Evolutionary conservation across 2,888 invertebrate genomes (phyloP).

Genomic region (Spodoptera littoralis): DNA sequence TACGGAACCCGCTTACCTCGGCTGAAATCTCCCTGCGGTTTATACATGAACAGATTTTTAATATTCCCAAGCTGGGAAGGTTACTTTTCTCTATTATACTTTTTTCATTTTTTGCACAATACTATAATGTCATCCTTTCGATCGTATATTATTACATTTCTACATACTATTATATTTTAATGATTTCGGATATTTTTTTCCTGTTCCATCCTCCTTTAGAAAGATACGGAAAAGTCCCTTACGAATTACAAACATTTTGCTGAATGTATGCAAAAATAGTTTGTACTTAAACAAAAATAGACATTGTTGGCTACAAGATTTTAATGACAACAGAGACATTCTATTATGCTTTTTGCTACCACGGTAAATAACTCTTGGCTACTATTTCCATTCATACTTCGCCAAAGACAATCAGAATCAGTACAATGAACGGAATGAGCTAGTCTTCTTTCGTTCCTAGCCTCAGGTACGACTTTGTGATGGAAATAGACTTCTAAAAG

Average conservation of each 20-base stretch:
- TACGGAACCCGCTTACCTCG: slow-evolving; percentile 41
- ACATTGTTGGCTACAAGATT: no score
- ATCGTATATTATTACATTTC: background rate
- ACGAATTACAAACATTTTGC: slow-evolving; percentile 12
- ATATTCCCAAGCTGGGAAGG: slow-evolving; percentile 30
- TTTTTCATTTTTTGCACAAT: slow-evolving; percentile 3
- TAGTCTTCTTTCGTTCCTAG: slow-evolving; percentile 61
- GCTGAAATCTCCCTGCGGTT: slow-evolving; percentile 36
- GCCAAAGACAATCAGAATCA: slow-evolving; percentile 58
- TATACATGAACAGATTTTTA: slow-evolving; percentile 43
- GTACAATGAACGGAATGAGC: slow-evolving; percentile 61
- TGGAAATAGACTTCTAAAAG: slow-evolving; percentile 78
- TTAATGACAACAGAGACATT: background rate
- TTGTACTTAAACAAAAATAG: background rate
- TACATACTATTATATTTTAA: slow-evolving; percentile 6
- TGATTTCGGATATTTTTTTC: slow-evolving; percentile 10
- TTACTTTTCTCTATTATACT: slow-evolving; percentile 20
- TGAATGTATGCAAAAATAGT: background rate
- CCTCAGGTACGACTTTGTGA: slow-evolving; percentile 79
- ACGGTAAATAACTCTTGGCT: slow-evolving; percentile 18
- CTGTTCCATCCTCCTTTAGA: background rate
- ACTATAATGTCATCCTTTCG: background rate
- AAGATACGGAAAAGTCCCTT: slow-evolving; percentile 6
- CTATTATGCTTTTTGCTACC: background rate
- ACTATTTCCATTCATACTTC: slow-evolving; percentile 35